A percentile compares a stretch with the other conserved stretches of the same genome.
Evolutionary conservation across 2,888 invertebrate species (phyloP).

Genomic region (Danaus chrysippus): DNA sequence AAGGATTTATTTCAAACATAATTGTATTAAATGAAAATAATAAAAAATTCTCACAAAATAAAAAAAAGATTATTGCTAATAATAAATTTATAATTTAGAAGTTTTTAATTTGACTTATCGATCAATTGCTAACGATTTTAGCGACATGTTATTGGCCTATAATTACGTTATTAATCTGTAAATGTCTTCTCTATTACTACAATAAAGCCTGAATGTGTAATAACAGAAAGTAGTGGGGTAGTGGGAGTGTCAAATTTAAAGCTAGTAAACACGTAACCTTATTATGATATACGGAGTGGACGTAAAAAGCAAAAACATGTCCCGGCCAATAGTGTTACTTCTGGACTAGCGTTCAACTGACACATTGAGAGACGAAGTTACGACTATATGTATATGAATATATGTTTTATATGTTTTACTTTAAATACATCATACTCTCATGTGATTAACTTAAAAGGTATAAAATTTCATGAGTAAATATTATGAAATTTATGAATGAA

Average conservation of each 20-base stretch:
- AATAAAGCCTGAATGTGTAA: neutral
- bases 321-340: conserved; percentile 48
- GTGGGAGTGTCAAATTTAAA: neutral
- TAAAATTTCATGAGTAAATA: no score
- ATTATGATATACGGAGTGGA: conserved; percentile 23
- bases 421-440: neutral
- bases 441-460: no score
- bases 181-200: neutral
- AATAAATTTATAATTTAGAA: no score
- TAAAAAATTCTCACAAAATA: no score
- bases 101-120: no score
- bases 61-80: no score
- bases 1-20: no score
- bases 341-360: conserved; percentile 8
- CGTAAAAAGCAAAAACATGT: conserved; percentile 58
- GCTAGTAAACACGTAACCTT: conserved; percentile 10
- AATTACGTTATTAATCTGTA: no score
- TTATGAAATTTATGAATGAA: no score
- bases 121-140: no score
- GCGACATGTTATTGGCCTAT: no score
- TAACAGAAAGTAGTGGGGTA: neutral
- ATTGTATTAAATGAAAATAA: no score
- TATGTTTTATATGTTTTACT: neutral
- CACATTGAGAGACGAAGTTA: neutral
- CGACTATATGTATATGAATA: neutral